A percentile compares a stretch with the other conserved stretches of the same genome.
These are phyloP conservation scores for Pachyrhynchus sulphureomaculatus DNA, from an alignment of 1,140 invertebrate species.

Conservation along the genomic window DNA sequence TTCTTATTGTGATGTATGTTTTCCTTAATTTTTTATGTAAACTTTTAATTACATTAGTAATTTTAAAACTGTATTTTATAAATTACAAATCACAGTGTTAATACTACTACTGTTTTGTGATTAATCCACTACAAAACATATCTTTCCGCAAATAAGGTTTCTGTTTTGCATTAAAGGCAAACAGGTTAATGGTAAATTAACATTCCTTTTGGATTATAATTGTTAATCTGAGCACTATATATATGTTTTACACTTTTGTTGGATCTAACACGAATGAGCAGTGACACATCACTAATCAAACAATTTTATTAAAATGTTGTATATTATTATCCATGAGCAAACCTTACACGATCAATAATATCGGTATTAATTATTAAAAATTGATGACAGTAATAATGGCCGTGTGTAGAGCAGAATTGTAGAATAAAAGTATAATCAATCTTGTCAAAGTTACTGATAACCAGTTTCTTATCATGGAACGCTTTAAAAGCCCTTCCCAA, in stretches of 20 bases:
- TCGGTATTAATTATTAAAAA: too few species aligned
- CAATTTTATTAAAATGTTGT: background rate
- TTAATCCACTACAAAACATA: conserved; percentile 17
- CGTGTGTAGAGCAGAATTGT: too few species aligned
- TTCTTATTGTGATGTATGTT: too few species aligned
- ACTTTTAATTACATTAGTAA: conserved; percentile 1
- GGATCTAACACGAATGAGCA: conserved; percentile 21
- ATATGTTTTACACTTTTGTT: conserved; percentile 9
- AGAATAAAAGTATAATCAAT: too few species aligned
- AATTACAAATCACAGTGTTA: background rate
- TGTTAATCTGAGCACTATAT: conserved; percentile 27
- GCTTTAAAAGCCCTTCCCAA: too few species aligned
- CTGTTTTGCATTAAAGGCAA: background rate
- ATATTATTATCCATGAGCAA: too few species aligned
- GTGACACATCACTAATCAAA: conserved; percentile 4
- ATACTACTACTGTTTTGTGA: conserved; percentile 9
- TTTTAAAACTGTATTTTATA: background rate
- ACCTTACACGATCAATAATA: too few species aligned
- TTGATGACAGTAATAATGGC: too few species aligned
- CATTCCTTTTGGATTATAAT: background rate
- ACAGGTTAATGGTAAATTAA: conserved; percentile 19
- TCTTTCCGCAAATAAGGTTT: background rate
- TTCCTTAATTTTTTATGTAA: background rate
- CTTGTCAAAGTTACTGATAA: too few species aligned
- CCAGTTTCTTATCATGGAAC: too few species aligned